Base-by-base conservation (phyloP, 2,888 invertebrate species). In the Atherix ibis region DNA sequence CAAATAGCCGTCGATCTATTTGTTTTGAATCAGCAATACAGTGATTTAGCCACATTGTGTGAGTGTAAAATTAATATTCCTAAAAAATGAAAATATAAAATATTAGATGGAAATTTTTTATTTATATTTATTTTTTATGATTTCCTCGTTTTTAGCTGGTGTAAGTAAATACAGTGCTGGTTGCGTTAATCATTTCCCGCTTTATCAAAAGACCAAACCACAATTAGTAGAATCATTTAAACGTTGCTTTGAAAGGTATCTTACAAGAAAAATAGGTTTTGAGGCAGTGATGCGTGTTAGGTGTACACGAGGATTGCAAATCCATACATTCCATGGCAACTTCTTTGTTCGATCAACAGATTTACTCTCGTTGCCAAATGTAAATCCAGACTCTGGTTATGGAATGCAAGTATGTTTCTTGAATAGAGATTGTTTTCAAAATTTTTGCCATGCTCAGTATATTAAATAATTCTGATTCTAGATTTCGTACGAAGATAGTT, bases 281-380 rank as follows among this genome's bases (percentile, higher is more conserved):
- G 98, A 99, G 58, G 91, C 98, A 4, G 98, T 98, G 15, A 91
- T 98, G 89, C 68, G 98, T 47, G 81, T 98, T 44, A 70, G 97
- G 5, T 95, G 94, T 54, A 89, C 94, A 2, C 74, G 80, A 52
- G 95, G 97, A 12, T 66, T 98, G 37, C 72, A 87, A 17, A 88
- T 98, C 49, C 94, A 97, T 63, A 91, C 94, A 52, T 98, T 98
- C 76, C 95, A 97, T 65, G 98, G 98, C 26, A 97, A 97, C 64
- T 95, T 95, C 72, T 98, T 98, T 64, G 97, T 98, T 32, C 74
- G 98, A 4, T 95, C 97, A 0, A 94, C 95, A 4, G 97, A 98
- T 65, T 67, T 98, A 35, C 66, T 98, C 37, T 89, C 92, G 9
- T 64, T 98, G 46, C 95, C 98, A 25, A 97, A 97, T 65, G 82